phyloP scores from a whole-genome alignment of 2,888 invertebrate genomes.

The Drosophila macrospina region DNA sequence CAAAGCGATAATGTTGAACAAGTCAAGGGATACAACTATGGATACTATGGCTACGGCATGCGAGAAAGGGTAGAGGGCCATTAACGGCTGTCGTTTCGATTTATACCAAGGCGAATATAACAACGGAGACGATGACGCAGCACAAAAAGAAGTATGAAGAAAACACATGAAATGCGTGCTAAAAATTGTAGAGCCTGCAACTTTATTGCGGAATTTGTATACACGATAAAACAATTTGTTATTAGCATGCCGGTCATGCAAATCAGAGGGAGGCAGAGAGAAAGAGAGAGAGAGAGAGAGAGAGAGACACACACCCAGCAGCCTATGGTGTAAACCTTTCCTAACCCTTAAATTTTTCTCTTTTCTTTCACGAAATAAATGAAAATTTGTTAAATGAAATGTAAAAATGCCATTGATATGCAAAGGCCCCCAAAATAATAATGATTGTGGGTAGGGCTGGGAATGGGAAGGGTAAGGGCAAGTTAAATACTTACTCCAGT shows the following conservation, averaged over 20 bases:
- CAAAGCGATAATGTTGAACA: slow-evolving; percentile 75
- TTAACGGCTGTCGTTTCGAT: slow-evolving; percentile 63
- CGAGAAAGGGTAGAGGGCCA: slow-evolving; percentile 64
- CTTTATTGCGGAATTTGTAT: slow-evolving; percentile 73
- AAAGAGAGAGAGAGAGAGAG: too few species aligned
- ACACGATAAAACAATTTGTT: slow-evolving; percentile 79
- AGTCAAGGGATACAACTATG: slow-evolving; percentile 63
- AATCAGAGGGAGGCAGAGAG: slow-evolving; percentile 34
- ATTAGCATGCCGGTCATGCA: slow-evolving; percentile 71
- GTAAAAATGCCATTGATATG: slow-evolving; percentile 65
- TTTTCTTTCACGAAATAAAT: slow-evolving; percentile 25
- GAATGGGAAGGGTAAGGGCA: not conserved
- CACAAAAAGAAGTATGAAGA: slow-evolving; percentile 13
- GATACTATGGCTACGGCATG: slow-evolving; percentile 46
- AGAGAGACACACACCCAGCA: slow-evolving; percentile 1
- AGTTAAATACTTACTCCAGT: slow-evolving; percentile 83
- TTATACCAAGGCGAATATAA: not conserved
- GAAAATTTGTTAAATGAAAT: slow-evolving; percentile 74
- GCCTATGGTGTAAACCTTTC: not conserved
- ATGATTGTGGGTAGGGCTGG: not conserved
- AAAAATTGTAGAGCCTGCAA: slow-evolving; percentile 61
- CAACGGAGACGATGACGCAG: slow-evolving; percentile 33
- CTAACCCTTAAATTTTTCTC: slow-evolving; percentile 31
- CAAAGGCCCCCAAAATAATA: slow-evolving; percentile 37
- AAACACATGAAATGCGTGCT: slow-evolving; percentile 60